Conservation (phyloP, 1,140 invertebrate genomes). For the Drosophila yakuba region DNA sequence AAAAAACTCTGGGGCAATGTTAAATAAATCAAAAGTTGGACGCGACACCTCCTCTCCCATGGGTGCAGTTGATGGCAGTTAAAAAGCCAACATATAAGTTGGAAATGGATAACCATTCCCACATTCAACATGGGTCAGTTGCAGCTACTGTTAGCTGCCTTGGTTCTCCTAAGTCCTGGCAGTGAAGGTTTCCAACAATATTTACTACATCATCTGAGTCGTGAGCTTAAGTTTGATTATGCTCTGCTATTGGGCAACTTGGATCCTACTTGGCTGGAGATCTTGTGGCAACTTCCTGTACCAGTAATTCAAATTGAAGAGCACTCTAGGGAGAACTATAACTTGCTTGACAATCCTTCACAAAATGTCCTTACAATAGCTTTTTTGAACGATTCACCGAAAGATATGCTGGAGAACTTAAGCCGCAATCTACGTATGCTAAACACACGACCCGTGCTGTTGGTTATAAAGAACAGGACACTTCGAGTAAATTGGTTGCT, state of each 20-base stretch:
- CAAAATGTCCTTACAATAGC: conserved; percentile 41
- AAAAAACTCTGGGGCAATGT: conserved; percentile 11
- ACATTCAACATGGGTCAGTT: conserved; percentile 32
- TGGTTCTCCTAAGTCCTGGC: not conserved
- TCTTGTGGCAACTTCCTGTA: conserved; percentile 31
- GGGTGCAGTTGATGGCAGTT: not conserved
- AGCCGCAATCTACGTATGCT: conserved; percentile 24
- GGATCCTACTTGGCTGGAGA: not conserved
- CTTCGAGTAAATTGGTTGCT: conserved; percentile 19
- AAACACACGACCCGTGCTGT: conserved; percentile 44
- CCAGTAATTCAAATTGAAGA: conserved; percentile 45
- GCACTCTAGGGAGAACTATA: not conserved
- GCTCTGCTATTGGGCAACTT: conserved; percentile 20
- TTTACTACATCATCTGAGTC: conserved; percentile 21
- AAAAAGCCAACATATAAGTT: conserved; percentile 28
- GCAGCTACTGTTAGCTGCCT: conserved; percentile 7
- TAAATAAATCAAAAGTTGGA: conserved; percentile 18
- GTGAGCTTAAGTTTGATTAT: conserved; percentile 45
- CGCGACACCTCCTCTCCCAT: not conserved
- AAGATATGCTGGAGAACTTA: conserved; percentile 28
- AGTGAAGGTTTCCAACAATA: not conserved
- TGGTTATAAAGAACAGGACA: conserved; percentile 20
- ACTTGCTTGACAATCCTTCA: conserved; percentile 18
- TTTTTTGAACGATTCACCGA: conserved; percentile 12
- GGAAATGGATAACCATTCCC: not conserved